These are phyloP conservation scores for Microtus pennsylvanicus DNA, from an alignment of 2,113 vertebrate genomes.

Conservation along the genomic window DNA sequence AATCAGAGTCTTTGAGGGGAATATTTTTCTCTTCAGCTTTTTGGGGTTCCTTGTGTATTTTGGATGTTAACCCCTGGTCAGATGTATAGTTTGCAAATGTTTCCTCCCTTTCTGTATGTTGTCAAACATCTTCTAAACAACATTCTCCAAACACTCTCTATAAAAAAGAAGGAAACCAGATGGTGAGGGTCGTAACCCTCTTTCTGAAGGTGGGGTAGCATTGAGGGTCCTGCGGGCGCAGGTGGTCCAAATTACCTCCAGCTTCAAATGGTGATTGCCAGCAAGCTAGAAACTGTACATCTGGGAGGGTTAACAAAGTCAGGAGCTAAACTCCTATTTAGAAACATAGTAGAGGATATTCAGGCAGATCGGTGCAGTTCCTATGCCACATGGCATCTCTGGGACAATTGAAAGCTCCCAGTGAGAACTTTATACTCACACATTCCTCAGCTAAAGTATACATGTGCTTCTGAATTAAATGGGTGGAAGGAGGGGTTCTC, in stretches of 20 bases:
- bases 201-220: not conserved
- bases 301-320: not conserved
- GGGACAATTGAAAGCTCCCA: not conserved
- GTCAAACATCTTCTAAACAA: not conserved
- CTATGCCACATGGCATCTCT: not conserved
- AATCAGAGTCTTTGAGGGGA: not conserved
- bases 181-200: not conserved
- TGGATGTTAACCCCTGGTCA: not conserved
- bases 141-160: not conserved
- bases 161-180: not conserved
- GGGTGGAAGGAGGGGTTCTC: not conserved
- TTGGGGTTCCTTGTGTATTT: not conserved
- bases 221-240: not conserved
- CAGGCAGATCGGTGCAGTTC: not conserved
- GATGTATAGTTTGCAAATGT: not conserved
- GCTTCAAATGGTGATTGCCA: not conserved
- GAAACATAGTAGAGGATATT: not conserved
- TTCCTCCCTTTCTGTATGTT: not conserved
- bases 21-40: not conserved
- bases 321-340: not conserved
- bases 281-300: not conserved
- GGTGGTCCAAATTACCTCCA: not conserved
- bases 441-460: not conserved
- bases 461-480: conserved; percentile 20
- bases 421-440: not conserved